Evolutionary conservation across 2,797 vertebrate genomes (phyloP).

Genomic region (Alfaro cultratus): DNA sequence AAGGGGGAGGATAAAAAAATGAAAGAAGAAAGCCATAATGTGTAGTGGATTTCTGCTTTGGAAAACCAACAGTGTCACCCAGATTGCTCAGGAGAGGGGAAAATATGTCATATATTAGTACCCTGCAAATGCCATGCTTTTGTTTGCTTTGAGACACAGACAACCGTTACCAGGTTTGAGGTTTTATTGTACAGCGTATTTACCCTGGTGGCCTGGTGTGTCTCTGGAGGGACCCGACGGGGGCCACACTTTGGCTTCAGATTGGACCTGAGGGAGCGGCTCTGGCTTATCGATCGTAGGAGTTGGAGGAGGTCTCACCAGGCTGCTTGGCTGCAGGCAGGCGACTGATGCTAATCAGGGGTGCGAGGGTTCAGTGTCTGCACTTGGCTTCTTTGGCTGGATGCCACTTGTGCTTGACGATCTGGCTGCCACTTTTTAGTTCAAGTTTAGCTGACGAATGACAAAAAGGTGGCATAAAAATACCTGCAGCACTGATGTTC

Average conservation of each 20-base stretch:
- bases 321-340: slow-evolving; percentile 70
- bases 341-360: slow-evolving; percentile 72
- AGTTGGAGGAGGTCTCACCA: slow-evolving; percentile 73
- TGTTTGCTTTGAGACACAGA: slow-evolving; percentile 21
- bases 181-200: slow-evolving; percentile 28
- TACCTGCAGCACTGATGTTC: neutral
- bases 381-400: slow-evolving; percentile 64
- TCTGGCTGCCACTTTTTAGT: slow-evolving; percentile 17
- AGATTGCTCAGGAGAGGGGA: neutral
- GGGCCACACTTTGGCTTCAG: slow-evolving; percentile 39
- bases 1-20: neutral
- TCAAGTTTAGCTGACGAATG: slow-evolving; percentile 22
- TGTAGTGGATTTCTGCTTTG: neutral
- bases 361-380: slow-evolving; percentile 55
- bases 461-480: neutral
- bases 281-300: slow-evolving; percentile 59
- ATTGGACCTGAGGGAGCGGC: slow-evolving; percentile 46
- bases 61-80: slow-evolving; percentile 9
- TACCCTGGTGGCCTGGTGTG: slow-evolving; percentile 26
- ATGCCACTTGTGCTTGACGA: slow-evolving; percentile 49
- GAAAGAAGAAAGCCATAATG: neutral
- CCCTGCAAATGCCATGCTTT: neutral
- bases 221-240: slow-evolving; percentile 28
- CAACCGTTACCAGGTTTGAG: slow-evolving; percentile 34
- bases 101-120: neutral